Base-by-base conservation (phyloP, 2,888 invertebrate genomes). In the Cheilosia impressa region DNA sequence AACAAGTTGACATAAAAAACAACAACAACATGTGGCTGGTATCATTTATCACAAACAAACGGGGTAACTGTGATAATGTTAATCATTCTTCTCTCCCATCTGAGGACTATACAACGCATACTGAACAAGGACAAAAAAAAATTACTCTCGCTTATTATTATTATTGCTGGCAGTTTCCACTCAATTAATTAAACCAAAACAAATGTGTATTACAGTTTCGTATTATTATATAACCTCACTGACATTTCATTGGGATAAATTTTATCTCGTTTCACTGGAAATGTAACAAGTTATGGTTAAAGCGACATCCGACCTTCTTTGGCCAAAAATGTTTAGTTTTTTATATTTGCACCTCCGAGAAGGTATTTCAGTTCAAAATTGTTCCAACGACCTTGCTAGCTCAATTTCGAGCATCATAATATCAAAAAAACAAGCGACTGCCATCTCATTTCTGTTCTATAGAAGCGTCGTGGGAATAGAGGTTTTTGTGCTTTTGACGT, bases 161-260 rank as follows among this genome's bases (percentile, higher is more conserved):
- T 76, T 76, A 66, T 66, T 58, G 75, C 63, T 82, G 72, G 80
- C 57, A 53, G 72, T 85, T 77, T 85, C 81, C 76, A 85, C 80
- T 85, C 80, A 85, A 81, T 85, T 85, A 81, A 85, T 85, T 85
- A 85, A 85, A 73, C 76, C 80, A 85, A 68, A 85, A 68, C 72
- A 85, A 85, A 80, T 85, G 66, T 63, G 81, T 58, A 79, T 84
- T 79, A 84, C 52, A 52, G 24, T 52, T 24, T 15, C 13, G 24
- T 22, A 15, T 2, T 4, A 24, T 52, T 6, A 6, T 24, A 24
- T 22, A 47, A 15, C 10, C 15, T 13, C 24, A 52, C 24, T 50
- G 10, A 22, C 13, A 50, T 22, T 50, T 22, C 7, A 15, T 45
- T 45, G 17, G 38, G 13, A 13, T 31, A 10, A 3, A 2, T 34